Base-by-base conservation (phyloP, 2,797 vertebrate genomes). In the Chiroxiphia lanceolata region DNA sequence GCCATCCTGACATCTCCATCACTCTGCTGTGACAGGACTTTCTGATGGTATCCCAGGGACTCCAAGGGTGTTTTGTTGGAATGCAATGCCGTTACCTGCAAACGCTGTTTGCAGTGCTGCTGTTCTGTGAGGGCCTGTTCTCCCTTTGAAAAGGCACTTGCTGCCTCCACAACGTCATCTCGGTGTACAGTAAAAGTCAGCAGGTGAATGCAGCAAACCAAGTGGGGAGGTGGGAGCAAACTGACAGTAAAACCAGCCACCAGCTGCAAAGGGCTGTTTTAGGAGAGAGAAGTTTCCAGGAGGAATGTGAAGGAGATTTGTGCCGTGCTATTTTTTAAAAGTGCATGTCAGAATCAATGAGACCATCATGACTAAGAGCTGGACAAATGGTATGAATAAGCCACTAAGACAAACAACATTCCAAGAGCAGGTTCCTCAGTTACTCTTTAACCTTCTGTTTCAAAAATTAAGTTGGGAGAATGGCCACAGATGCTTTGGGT, bases 321-420 rank as follows among this genome's bases (percentile, higher is more conserved):
- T 94, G 56, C 86, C 6, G 0, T 88, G 92, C 81, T 80, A 29
- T 90, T 74, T 95, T 75, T 61, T 1, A 38, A 13, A 89, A 87
- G 83, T 50, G 36, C 50, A 13, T 40, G 47, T 79, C 67, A 81
- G 86, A 59, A 72, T 86, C 2, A 5, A 36, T 61, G 78, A 92
- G 34, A 56, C 34, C 1, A 0, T 61, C 44, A 84, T 95, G 95
- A 97, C 92, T 96, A 91, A 96, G 88, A 91, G 59, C 64, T 61
- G 89, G 47, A 69, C 76, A 75, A 89, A 83, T 57, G 0, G 36
- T 82, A 91, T 95, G 93, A 96, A 92, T 91, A 94, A 95, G 60
- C 34, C 71, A 78, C 57, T 69, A 53, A 84, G 81, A 79, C 57
- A 94, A 94, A 86, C 48, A 92, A 29, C 56, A 82, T 45, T 47